Conservation (phyloP, 2,888 invertebrate genomes). For the Reticulitermes lucifugus region DNA sequence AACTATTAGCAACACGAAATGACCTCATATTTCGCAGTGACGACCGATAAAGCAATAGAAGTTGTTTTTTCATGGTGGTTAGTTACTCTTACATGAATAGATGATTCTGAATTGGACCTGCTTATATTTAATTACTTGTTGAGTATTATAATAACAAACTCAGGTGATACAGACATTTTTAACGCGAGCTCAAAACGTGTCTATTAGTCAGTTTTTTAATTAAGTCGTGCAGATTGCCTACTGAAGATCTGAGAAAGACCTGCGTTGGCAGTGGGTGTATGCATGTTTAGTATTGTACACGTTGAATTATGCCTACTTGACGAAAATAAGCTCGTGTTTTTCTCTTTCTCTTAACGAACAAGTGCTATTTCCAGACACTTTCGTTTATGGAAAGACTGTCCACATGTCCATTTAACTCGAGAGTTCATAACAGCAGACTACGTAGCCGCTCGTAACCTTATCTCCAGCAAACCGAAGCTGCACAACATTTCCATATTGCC, state of each 20-base stretch:
- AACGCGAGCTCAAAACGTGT: too few species aligned
- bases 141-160: too few species aligned
- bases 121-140: too few species aligned
- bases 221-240: background rate
- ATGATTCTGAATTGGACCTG: too few species aligned
- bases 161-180: too few species aligned
- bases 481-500: slow-evolving; percentile 25
- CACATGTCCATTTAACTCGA: background rate
- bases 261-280: background rate
- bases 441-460: background rate
- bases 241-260: background rate
- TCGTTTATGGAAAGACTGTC: background rate
- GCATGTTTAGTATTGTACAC: background rate
- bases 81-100: too few species aligned
- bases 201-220: background rate
- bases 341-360: background rate
- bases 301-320: background rate
- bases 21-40: too few species aligned
- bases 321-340: background rate
- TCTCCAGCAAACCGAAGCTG: slow-evolving; percentile 14
- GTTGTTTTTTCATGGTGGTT: too few species aligned
- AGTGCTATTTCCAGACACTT: background rate
- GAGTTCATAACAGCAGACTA: background rate
- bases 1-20: too few species aligned
- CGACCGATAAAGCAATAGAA: too few species aligned